Evolutionary conservation across 2,888 invertebrate genomes (phyloP).

Genomic region (Lissonota sp.): DNA sequence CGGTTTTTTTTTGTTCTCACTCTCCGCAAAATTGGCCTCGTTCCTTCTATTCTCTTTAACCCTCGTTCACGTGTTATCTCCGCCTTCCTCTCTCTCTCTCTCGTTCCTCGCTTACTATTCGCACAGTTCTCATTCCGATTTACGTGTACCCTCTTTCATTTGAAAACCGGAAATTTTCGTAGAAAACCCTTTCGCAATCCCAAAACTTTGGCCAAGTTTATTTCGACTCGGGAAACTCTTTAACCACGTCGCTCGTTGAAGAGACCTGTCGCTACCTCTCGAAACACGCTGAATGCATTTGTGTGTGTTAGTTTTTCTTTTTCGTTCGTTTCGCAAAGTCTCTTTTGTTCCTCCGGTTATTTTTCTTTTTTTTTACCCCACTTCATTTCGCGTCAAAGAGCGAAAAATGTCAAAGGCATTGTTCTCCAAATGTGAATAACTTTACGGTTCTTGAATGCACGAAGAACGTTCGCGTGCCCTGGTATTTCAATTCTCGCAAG

Average conservation of each 20-base stretch:
- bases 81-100: not conserved
- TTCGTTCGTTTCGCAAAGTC: not conserved
- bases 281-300: conserved; percentile 24
- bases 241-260: conserved; percentile 19
- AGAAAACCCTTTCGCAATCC: conserved; percentile 42
- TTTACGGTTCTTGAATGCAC: too few species aligned
- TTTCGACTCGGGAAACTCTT: conserved; percentile 2
- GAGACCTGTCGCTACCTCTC: conserved; percentile 25
- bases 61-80: conserved; percentile 27
- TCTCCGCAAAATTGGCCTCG: conserved; percentile 54
- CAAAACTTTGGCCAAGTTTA: conserved; percentile 30
- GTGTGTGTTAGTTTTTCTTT: conserved; percentile 21
- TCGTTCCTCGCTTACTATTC: not conserved
- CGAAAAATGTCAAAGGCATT: not conserved
- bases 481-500: too few species aligned
- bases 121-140: conserved; percentile 24
- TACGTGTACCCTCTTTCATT: conserved; percentile 39
- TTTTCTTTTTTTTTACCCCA: not conserved
- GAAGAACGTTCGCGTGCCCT: too few species aligned
- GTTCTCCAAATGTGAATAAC: not conserved
- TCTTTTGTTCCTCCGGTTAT: conserved; percentile 1
- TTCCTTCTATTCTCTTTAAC: conserved; percentile 44
- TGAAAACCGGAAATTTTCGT: conserved; percentile 44
- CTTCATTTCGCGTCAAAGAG: too few species aligned
- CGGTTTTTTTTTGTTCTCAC: conserved; percentile 39